Base-by-base conservation (phyloP, 2,888 invertebrate species). In the Xestia rhomboidea region DNA sequence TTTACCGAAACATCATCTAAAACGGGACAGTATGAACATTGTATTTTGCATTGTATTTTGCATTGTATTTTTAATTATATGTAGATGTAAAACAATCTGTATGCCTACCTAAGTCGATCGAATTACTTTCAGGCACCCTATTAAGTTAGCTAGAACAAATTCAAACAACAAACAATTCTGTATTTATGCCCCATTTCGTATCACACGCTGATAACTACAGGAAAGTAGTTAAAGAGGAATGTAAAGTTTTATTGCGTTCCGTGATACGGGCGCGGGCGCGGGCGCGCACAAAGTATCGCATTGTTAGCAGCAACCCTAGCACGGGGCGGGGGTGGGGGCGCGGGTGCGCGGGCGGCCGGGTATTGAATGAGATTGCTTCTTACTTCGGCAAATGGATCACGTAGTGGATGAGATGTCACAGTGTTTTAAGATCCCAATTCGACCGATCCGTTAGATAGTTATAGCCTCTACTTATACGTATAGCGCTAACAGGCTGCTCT, bases 291-390 rank as follows among this genome's bases (percentile, higher is more conserved):
- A 94, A 94, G 94, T 95, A 95, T 95, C 92, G 93, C 92, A 94
- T 94, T 95, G 94, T 94, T 95, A 94, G 94, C 95, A 94, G 94
- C 95, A 95, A 89, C 95, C 95, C 95, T 95, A 91, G 89, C 72
- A 83, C 87, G 82, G 82, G 84, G 10, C 81, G 74, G 90, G 87
- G 89, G 81, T 89, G 76, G 87, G 88, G 89, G 89, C 69, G 90
- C 90, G 57, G 57, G 49, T 6, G 57, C 57, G 60, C 60, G 88
- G 89, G 93, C 91, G 93, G 92, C 89, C 92, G 93, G 95, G 96
- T 96, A 97, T 97, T 97, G 97, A 97, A 97, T 97, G 97, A 97
- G 97, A 97, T 97, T 96, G 97, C 97, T 97, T 96, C 97, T 97
- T 97, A 97, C 96, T 96, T 96, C 96, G 95, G 95, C 96, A 97